Evolutionary conservation across 2,888 invertebrate genomes (phyloP).

Genomic region (Torymus auratus): DNA sequence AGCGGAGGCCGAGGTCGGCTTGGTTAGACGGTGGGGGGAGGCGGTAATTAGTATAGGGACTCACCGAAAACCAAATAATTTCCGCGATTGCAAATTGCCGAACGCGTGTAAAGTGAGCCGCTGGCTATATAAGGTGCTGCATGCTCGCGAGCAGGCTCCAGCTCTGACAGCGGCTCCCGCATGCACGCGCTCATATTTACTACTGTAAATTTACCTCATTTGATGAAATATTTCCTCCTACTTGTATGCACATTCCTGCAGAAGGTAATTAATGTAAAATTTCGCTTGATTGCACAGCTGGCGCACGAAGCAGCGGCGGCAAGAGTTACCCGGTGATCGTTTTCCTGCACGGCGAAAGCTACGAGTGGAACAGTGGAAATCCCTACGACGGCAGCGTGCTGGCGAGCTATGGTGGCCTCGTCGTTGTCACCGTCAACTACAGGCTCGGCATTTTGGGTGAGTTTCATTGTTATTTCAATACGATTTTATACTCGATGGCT

Average conservation of each 20-base stretch:
- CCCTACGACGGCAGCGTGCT: slow-evolving; percentile 98
- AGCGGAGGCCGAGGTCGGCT: not conserved
- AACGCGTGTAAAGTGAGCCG: not conserved
- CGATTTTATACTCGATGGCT: too few species aligned
- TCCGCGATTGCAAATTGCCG: slow-evolving; percentile 48
- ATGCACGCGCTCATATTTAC: too few species aligned
- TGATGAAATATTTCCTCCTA: too few species aligned
- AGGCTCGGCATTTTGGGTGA: slow-evolving; percentile 88
- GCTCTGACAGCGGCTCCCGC: too few species aligned
- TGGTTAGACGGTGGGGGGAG: not conserved
- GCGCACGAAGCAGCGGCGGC: slow-evolving; percentile 78
- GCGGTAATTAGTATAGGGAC: slow-evolving; percentile 51
- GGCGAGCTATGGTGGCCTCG: slow-evolving; percentile 93
- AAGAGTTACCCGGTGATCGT: slow-evolving; percentile 92
- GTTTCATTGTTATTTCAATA: slow-evolving; percentile 65
- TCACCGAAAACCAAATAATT: slow-evolving; percentile 45
- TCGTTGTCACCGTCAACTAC: slow-evolving; percentile 92
- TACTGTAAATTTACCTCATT: too few species aligned
- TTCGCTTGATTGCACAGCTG: slow-evolving; percentile 77
- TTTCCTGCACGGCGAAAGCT: slow-evolving; percentile 96
- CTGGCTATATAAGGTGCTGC: too few species aligned
- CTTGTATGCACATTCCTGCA: too few species aligned
- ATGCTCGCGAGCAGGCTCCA: too few species aligned
- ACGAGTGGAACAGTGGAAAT: slow-evolving; percentile 98
- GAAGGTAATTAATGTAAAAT: too few species aligned